A percentile compares a stretch with the other conserved stretches of the same genome.
phyloP scores from a whole-genome alignment of 2,888 invertebrate genomes.

The Tiliacea aurago region DNA sequence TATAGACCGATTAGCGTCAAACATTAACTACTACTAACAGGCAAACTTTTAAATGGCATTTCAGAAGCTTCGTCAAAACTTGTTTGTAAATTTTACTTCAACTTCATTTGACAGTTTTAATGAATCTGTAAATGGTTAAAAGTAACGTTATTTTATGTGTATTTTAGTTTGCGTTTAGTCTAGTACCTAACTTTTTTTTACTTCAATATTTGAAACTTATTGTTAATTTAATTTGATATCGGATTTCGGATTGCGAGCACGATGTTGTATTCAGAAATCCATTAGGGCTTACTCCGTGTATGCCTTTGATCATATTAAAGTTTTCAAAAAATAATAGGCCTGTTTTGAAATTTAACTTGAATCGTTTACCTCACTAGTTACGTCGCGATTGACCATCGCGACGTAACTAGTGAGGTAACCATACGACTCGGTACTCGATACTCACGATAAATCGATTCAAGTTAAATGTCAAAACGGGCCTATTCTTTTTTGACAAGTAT shows the following conservation, averaged over 20 bases:
- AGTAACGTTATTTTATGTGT: neutral
- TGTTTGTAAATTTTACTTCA: conserved; percentile 1
- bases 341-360: no score
- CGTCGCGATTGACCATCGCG: no score
- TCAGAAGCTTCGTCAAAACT: conserved; percentile 12
- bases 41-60: conserved; percentile 22
- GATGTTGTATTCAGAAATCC: conserved; percentile 38
- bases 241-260: conserved; percentile 13
- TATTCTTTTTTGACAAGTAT: no score
- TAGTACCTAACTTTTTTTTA: neutral
- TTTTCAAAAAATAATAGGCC: no score
- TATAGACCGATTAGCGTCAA: conserved; percentile 4
- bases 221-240: conserved; percentile 14
- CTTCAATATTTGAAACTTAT: neutral
- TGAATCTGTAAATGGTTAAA: neutral
- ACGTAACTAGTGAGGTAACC: no score
- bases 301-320: neutral
- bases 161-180: neutral
- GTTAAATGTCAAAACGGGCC: no score
- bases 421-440: no score
- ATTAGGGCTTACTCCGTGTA: conserved; percentile 15
- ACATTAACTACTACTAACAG: neutral
- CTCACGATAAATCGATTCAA: no score
- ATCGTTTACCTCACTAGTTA: no score
- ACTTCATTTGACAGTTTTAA: conserved; percentile 7